Evolutionary conservation across 2,888 invertebrate species (phyloP).

Genomic region (Archips crataeganus): DNA sequence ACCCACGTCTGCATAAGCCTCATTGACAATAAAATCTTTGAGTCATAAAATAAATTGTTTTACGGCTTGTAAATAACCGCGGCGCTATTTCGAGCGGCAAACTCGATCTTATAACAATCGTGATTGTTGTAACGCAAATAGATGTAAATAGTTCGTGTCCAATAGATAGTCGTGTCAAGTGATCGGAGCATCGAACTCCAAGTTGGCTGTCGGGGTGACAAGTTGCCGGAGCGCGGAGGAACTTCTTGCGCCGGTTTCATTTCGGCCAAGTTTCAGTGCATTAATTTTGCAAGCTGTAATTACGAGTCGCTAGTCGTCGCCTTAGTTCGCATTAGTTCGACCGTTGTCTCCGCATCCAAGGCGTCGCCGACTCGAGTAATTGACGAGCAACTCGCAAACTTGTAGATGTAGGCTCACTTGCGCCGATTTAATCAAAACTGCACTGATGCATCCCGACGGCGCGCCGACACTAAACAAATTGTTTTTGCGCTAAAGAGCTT

Average conservation of each 20-base stretch:
- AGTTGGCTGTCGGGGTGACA: conserved; percentile 64
- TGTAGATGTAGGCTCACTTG: conserved; percentile 67
- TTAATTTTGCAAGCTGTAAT: conserved; percentile 84
- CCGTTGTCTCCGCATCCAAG: conserved; percentile 72
- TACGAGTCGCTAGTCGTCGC: conserved; percentile 80
- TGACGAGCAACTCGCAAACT: conserved; percentile 67
- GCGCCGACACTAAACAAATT: conserved; percentile 3
- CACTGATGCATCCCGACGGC: conserved; percentile 23
- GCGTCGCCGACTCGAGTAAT: conserved; percentile 69
- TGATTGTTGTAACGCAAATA: conserved; percentile 43
- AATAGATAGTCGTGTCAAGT: conserved; percentile 56
- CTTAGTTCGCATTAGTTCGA: conserved; percentile 79
- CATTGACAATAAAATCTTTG: conserved; percentile 60
- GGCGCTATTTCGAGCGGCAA: conserved; percentile 33
- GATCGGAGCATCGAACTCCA: conserved; percentile 58
- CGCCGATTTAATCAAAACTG: conserved; percentile 72
- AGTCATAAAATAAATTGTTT: conserved; percentile 47
- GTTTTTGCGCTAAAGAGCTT: conserved; percentile 4
- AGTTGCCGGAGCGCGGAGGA: conserved; percentile 60
- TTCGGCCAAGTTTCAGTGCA: conserved; percentile 82
- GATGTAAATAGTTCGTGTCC: conserved; percentile 52
- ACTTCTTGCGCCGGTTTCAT: conserved; percentile 80
- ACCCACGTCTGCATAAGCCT: conserved; percentile 61
- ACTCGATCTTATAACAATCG: conserved; percentile 36
- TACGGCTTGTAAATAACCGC: conserved; percentile 38